Evolutionary conservation across 2,113 vertebrate species (phyloP).

Genomic region (Leptobrachium ailaonicum): DNA sequence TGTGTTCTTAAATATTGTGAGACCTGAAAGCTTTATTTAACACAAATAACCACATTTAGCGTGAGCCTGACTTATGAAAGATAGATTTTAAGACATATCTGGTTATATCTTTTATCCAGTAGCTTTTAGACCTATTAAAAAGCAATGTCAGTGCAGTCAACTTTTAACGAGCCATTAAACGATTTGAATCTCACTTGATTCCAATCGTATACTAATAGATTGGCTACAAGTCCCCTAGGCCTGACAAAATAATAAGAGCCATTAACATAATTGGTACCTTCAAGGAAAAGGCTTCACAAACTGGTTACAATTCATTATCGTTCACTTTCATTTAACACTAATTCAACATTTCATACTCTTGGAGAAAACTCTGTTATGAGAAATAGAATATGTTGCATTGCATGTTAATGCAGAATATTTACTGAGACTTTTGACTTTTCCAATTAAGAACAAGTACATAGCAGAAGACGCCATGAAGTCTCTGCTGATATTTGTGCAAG

Average conservation of each 20-base stretch:
- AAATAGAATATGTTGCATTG: constrained; percentile 9
- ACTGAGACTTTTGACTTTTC: background rate
- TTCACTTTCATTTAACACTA: constrained; percentile 32
- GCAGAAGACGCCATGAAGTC: background rate
- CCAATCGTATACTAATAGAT: constrained; percentile 47
- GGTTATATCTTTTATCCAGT: constrained; percentile 9
- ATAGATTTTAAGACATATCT: too few relatives aligned
- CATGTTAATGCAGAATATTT: constrained; percentile 10
- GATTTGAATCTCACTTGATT: constrained; percentile 36
- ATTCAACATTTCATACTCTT: constrained; percentile 26
- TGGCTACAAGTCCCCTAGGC: constrained; percentile 36
- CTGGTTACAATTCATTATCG: constrained; percentile 39
- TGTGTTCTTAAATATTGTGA: too few relatives aligned
- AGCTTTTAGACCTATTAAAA: constrained; percentile 36
- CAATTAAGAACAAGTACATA: background rate
- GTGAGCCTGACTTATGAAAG: background rate
- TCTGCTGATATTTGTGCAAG: background rate
- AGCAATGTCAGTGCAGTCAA: constrained; percentile 28
- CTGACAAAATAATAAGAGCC: constrained; percentile 44
- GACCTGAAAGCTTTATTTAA: too few relatives aligned
- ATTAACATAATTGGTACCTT: constrained; percentile 48
- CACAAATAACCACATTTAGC: background rate
- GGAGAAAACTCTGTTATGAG: constrained; percentile 2
- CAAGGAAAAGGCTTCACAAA: constrained; percentile 46
- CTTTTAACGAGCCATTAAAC: constrained; percentile 29